Evolutionary conservation across 1,140 invertebrate genomes (phyloP).

Genomic region (Pseudomyrmex concolor): DNA sequence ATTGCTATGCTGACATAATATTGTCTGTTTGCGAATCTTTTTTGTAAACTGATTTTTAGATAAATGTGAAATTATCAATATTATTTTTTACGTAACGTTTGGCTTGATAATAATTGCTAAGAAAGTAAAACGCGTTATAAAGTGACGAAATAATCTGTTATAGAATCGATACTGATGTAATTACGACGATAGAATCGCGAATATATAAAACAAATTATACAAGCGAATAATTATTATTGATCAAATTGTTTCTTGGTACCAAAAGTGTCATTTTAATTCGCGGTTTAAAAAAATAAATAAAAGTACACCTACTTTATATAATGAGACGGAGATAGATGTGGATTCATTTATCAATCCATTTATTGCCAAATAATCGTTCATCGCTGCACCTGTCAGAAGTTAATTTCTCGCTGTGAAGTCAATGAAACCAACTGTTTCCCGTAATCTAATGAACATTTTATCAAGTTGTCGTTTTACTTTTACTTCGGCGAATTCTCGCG

Average conservation of each 20-base stretch:
- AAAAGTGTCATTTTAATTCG: no score
- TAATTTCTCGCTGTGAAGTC: background rate
- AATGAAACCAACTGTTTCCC: constrained; percentile 12
- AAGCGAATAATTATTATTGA: no score
- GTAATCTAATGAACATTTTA: constrained; percentile 1
- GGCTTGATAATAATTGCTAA: background rate
- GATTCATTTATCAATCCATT: background rate
- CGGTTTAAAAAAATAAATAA: background rate
- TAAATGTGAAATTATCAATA: background rate
- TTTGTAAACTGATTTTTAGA: background rate
- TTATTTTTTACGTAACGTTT: background rate
- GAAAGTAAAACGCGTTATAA: background rate
- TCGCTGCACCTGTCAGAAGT: background rate
- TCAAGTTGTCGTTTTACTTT: background rate
- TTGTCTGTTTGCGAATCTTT: background rate
- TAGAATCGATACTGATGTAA: no score
- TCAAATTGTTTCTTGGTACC: no score
- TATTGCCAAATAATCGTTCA: background rate
- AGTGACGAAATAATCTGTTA: background rate
- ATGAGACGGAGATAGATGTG: background rate
- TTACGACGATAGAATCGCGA: no score
- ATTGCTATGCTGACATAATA: background rate
- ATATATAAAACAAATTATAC: no score
- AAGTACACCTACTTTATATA: background rate
- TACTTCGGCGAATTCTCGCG: background rate